These are phyloP conservation scores for cattle (Bos taurus) DNA, from an alignment of 2,113 vertebrate genomes.

Conservation along the genomic window DNA sequence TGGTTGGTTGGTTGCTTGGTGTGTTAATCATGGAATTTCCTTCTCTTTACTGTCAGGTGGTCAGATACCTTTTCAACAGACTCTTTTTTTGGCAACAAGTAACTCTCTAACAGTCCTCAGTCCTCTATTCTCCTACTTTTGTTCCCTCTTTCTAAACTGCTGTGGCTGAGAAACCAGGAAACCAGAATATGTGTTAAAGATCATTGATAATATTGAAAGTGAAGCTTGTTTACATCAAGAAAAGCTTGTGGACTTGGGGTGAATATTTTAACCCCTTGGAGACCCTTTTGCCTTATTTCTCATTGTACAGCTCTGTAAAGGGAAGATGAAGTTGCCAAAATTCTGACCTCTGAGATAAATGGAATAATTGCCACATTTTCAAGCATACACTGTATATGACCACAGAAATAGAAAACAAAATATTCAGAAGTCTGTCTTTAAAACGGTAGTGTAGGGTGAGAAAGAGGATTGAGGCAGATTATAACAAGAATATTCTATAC, in stretches of 20 bases:
- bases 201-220: not conserved
- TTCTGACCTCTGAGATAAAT: not conserved
- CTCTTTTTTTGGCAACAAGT: not conserved
- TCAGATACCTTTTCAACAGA: not conserved
- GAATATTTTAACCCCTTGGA: not conserved
- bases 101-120: not conserved
- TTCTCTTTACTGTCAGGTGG: not conserved
- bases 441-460: not conserved
- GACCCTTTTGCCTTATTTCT: not conserved
- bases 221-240: not conserved
- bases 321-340: not conserved
- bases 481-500: not conserved
- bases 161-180: constrained; percentile 14
- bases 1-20: not conserved
- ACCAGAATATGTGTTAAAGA: not conserved
- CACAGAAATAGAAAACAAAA: not conserved
- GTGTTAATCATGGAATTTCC: not conserved
- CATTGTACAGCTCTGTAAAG: not conserved
- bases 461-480: not conserved
- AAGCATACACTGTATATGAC: not conserved
- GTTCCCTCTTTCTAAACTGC: not conserved
- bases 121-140: not conserved
- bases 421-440: not conserved
- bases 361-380: not conserved
- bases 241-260: not conserved